phyloP scores from a whole-genome alignment of 2,113 vertebrate genomes.

The Equus przewalskii region DNA sequence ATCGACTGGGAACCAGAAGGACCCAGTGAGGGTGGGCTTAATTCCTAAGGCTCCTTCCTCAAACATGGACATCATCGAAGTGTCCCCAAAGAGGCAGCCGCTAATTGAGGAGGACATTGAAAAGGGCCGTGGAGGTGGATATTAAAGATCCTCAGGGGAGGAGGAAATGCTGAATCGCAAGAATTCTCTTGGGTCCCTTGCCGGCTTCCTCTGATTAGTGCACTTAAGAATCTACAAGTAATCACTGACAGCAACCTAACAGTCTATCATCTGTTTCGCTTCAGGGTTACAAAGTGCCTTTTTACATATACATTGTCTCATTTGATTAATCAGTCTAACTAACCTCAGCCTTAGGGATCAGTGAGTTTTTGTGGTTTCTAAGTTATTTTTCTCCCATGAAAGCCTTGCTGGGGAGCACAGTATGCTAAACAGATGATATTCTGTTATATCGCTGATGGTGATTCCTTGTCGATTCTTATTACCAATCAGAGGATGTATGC shows the following conservation, averaged over 20 bases:
- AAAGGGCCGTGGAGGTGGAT: neutral
- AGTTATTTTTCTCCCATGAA: neutral
- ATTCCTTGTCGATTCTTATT: neutral
- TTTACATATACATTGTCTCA: neutral
- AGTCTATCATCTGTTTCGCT: neutral
- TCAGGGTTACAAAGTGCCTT: neutral
- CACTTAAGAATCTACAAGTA: neutral
- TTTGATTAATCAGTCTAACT: neutral
- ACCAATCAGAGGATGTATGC: neutral
- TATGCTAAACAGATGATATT: neutral
- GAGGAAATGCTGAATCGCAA: neutral
- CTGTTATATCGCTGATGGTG: neutral
- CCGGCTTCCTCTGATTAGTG: neutral
- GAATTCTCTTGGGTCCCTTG: too few relatives aligned
- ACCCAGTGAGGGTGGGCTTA: neutral
- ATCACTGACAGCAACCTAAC: neutral
- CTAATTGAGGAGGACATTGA: neutral
- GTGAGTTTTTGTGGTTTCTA: slow-evolving; percentile 16
- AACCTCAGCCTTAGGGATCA: neutral
- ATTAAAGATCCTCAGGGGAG: neutral
- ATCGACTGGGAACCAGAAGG: neutral
- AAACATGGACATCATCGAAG: neutral
- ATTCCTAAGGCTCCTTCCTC: neutral
- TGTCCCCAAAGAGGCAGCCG: neutral
- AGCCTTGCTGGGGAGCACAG: neutral